Percentiles rank a stretch among this genome's conserved stretches.
These are phyloP conservation scores for Machaerirhynchus nigripectus DNA, from an alignment of 2,113 vertebrate species.

Conservation along the genomic window DNA sequence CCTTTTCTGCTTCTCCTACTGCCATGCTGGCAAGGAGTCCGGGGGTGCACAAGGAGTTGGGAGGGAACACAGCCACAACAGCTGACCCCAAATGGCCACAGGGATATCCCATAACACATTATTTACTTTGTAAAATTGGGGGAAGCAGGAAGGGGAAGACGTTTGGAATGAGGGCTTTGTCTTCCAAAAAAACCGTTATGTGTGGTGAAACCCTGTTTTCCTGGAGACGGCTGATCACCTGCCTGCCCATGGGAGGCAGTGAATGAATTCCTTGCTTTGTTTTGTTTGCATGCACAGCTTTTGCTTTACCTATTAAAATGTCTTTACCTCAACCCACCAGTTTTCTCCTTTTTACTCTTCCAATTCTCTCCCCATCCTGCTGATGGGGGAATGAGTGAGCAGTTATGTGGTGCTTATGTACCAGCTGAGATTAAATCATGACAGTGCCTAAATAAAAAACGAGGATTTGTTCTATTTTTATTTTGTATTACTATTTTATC, in stretches of 20 bases:
- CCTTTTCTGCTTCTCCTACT: background rate
- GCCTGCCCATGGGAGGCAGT: background rate
- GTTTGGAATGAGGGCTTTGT: background rate
- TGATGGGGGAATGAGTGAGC: background rate
- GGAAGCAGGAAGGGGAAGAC: background rate
- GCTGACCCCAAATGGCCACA: too few species aligned
- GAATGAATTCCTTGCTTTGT: background rate
- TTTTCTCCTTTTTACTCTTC: background rate
- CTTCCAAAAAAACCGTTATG: background rate
- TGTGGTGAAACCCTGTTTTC: background rate
- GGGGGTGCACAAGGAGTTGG: background rate
- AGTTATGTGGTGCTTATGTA: background rate
- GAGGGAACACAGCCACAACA: background rate
- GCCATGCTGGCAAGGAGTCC: background rate
- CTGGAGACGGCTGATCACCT: background rate
- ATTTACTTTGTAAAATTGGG: background rate
- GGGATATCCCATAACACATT: background rate
- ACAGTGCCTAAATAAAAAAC: background rate
- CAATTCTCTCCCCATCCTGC: background rate
- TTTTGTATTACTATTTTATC: background rate
- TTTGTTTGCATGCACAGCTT: rapidly evolving
- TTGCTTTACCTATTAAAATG: background rate
- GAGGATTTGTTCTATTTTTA: background rate
- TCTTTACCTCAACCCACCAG: background rate
- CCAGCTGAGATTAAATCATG: background rate